Conservation (phyloP, 2,797 vertebrate species). For the Chromobotia macracanthus region DNA sequence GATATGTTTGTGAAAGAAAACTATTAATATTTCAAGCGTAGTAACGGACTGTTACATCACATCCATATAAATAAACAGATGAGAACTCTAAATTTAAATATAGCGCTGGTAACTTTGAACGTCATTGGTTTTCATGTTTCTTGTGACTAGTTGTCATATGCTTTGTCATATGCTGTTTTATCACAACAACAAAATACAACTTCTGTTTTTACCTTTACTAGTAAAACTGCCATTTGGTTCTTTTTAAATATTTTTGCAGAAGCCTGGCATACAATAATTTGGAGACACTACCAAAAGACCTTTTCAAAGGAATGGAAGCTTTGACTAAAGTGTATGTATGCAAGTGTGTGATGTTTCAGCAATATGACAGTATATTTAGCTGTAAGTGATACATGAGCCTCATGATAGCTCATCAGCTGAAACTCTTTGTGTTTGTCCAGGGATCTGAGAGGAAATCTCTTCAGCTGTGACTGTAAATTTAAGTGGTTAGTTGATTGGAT, state of each 20-base stretch:
- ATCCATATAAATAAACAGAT: no score
- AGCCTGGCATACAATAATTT: slow-evolving; percentile 97
- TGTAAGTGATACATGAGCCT: background rate
- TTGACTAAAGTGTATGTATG: slow-evolving; percentile 94
- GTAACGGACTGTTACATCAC: no score
- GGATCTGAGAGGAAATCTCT: slow-evolving; percentile 92
- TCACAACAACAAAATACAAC: no score
- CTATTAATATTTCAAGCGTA: no score
- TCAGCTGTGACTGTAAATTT: slow-evolving; percentile 94
- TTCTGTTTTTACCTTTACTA: background rate
- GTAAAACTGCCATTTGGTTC: slow-evolving; percentile 6
- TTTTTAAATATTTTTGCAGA: slow-evolving; percentile 75
- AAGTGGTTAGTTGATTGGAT: slow-evolving; percentile 99
- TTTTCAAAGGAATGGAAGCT: slow-evolving; percentile 95
- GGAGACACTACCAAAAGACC: slow-evolving; percentile 91
- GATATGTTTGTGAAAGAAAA: no score
- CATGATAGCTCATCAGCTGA: background rate
- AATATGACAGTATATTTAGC: background rate
- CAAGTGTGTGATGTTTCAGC: background rate
- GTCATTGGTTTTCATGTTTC: no score
- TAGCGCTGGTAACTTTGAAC: no score
- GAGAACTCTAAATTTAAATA: no score
- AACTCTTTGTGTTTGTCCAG: slow-evolving; percentile 67
- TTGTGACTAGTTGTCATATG: no score
- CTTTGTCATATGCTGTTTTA: no score